Base-by-base conservation (phyloP, 2,797 vertebrate genomes). In the Masticophis lateralis region DNA sequence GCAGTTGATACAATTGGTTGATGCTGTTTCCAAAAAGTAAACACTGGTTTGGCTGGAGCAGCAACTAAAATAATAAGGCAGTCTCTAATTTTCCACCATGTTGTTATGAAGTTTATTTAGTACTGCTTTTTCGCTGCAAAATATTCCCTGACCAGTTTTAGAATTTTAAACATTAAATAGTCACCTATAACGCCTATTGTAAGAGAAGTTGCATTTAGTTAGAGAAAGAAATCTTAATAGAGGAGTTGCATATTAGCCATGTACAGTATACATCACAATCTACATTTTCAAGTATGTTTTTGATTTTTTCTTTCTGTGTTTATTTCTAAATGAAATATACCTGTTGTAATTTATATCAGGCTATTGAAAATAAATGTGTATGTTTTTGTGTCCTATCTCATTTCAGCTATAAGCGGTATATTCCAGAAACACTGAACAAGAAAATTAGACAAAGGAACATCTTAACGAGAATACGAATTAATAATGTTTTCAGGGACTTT, bases 401-500 rank as follows among this genome's bases (percentile, higher is more conserved):
- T 87, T 92, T 94, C 51, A 99, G 99, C 95, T 99, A 99, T 94
- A 99, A 99, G 91, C 97, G 98, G 86, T 99, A 99, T 96, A 99
- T 99, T 96, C 99, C 99, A 0, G 99, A 99, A 95, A 98, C 97
- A 0, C 95, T 99, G 96, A 99, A 99, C 97, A 98, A 97, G 43
- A 98, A 98, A 92, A 99, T 99, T 96, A 99, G 98, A 95, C 99
- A 99, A 96, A 99, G 99, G 95, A 99, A 99, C 94, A 93, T 99
- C 93, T 96, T 99, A 92, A 99, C 99, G 4, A 98, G 99, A 90
- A 98, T 99, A 93, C 98, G 99, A 90, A 99, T 99, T 97, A 99
- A 98, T 96, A 99, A 99, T 1, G 99, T 99, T 93, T 99, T 99
- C 97, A 99, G 98, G 97, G 99, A 99, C 93, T 99, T 99, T 96